A percentile compares a stretch with the other conserved stretches of the same genome.
phyloP scores from a whole-genome alignment of 2,113 vertebrate genomes.

The Cryptomyrus ogoouensis region DNA sequence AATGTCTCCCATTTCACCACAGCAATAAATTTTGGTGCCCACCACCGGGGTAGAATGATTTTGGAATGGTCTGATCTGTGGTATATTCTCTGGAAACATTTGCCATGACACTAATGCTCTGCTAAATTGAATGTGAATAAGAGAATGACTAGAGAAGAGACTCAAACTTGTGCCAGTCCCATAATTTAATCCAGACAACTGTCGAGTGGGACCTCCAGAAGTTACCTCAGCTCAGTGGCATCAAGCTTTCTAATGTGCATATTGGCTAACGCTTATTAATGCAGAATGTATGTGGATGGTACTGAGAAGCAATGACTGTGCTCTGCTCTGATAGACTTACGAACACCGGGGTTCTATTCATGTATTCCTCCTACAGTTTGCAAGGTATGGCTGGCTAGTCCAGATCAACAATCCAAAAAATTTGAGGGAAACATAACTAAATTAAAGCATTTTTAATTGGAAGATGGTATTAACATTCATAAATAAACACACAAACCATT shows the following conservation, averaged over 20 bases:
- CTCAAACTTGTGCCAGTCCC: not conserved
- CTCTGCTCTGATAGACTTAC: not conserved
- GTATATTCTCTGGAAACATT: not conserved
- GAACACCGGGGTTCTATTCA: not conserved
- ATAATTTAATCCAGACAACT: not conserved
- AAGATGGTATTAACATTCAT: not conserved
- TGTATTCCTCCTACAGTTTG: not conserved
- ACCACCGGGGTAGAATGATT: not conserved
- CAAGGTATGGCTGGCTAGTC: not conserved
- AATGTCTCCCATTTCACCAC: not conserved
- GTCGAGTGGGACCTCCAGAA: not conserved
- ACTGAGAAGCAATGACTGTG: not conserved
- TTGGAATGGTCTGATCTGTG: not conserved
- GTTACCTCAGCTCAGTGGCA: not conserved
- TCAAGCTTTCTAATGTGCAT: slow-evolving; percentile 5
- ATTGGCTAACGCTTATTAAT: not conserved
- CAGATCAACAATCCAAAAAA: not conserved
- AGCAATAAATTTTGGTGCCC: not conserved
- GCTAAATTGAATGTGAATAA: not conserved
- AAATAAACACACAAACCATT: not conserved
- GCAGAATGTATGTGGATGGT: not conserved
- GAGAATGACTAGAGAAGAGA: not conserved
- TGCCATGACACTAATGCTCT: not conserved
- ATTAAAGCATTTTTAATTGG: not conserved
- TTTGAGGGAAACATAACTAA: not conserved